phyloP scores from a whole-genome alignment of 2,113 vertebrate species.

The Semnopithecus entellus region DNA sequence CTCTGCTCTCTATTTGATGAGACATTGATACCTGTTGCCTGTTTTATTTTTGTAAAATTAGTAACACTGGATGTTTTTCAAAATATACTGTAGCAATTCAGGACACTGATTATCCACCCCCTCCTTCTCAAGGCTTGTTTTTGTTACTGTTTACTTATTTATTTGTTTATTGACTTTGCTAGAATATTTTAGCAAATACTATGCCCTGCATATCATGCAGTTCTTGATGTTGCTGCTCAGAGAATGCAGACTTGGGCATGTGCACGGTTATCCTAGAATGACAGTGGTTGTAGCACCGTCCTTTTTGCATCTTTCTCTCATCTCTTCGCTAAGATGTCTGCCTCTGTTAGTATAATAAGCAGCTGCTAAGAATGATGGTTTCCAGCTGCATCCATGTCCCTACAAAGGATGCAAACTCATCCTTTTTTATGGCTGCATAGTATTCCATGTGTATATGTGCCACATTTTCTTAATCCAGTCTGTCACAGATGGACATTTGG shows the following conservation, averaged over 20 bases:
- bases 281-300: accelerated
- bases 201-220: neutral
- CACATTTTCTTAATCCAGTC: too few relatives aligned
- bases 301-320: neutral
- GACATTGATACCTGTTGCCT: neutral
- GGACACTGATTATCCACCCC: neutral
- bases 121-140: neutral
- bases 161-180: neutral
- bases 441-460: too few relatives aligned
- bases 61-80: neutral
- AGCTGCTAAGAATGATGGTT: neutral
- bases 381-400: too few relatives aligned
- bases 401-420: too few relatives aligned
- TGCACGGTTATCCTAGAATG: neutral
- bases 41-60: neutral
- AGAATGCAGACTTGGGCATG: neutral
- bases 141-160: neutral
- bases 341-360: neutral
- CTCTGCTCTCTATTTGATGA: neutral
- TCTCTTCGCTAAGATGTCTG: neutral
- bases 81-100: neutral
- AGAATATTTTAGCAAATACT: neutral
- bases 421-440: too few relatives aligned
- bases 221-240: neutral
- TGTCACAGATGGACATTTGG: too few relatives aligned